These are phyloP conservation scores for Pocillopora meandrina DNA, from an alignment of 92 coral and sea anemone genomes.

Conservation along the genomic window DNA sequence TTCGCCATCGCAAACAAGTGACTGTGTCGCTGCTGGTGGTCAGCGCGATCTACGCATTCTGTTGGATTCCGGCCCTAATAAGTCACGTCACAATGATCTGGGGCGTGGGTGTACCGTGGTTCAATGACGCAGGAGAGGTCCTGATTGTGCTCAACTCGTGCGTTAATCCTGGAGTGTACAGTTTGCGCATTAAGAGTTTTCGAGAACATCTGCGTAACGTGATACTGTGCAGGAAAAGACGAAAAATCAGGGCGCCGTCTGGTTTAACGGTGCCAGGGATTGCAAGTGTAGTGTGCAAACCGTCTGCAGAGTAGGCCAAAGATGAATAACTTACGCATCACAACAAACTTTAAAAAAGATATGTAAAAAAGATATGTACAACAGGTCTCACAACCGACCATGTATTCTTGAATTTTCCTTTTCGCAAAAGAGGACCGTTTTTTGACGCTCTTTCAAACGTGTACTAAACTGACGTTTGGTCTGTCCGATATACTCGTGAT, in stretches of 20 bases:
- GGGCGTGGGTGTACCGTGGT: neutral
- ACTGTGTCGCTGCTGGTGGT: neutral
- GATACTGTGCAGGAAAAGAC: neutral
- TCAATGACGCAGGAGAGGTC: neutral
- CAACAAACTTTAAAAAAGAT: no score
- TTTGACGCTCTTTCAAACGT: no score
- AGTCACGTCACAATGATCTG: neutral
- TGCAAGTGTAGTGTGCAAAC: neutral
- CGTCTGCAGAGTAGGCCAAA: neutral
- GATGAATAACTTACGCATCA: no score
- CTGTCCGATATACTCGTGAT: no score
- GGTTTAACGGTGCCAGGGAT: no score
- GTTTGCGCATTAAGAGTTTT: neutral
- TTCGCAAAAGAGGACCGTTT: no score
- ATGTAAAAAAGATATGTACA: no score
- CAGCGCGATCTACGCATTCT: neutral
- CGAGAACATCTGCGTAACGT: constrained; percentile 1
- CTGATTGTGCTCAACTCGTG: neutral
- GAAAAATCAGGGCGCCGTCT: neutral
- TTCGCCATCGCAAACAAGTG: constrained; percentile 1
- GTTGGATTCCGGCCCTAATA: neutral
- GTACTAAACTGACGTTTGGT: no score
- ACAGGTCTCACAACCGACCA: no score
- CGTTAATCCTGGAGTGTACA: neutral
- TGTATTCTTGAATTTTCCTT: no score